These are phyloP conservation scores for Polyergus mexicanus DNA, from an alignment of 1,140 invertebrate species.

Conservation along the genomic window DNA sequence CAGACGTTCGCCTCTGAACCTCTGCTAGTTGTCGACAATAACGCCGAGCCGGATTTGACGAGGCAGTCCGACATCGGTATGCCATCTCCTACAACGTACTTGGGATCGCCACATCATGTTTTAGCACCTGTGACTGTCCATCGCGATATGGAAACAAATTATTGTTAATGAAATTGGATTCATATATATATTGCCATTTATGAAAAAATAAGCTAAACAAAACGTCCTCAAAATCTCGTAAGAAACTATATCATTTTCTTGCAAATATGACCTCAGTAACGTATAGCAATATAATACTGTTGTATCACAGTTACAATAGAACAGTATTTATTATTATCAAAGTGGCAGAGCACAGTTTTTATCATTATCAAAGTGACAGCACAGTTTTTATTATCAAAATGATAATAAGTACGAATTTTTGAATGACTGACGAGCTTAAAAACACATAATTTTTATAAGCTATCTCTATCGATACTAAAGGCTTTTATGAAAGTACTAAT, in stretches of 20 bases:
- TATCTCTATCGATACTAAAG: not conserved
- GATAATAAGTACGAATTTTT: not conserved
- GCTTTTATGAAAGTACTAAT: not conserved
- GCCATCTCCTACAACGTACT: constrained; percentile 85
- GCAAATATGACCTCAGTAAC: not conserved
- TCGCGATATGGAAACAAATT: constrained; percentile 91
- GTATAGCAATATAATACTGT: not conserved
- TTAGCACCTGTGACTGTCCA: constrained; percentile 96
- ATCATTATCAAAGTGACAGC: no score
- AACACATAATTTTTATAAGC: constrained; percentile 5
- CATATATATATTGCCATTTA: constrained; percentile 16
- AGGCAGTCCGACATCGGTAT: constrained; percentile 77
- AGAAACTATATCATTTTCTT: not conserved
- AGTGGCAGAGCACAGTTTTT: not conserved
- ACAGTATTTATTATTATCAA: not conserved
- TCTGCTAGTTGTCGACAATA: constrained; percentile 84
- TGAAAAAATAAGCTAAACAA: constrained; percentile 8
- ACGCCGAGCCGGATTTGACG: constrained; percentile 82
- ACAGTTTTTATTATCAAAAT: not conserved
- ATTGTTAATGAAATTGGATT: constrained; percentile 77
- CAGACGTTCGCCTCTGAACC: constrained; percentile 90
- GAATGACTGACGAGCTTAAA: constrained; percentile 8
- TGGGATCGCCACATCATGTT: constrained; percentile 89
- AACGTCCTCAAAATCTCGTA: not conserved
- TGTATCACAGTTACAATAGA: not conserved